Conservation (phyloP, 1,140 invertebrate species). For the Adoxophyes honmai region DNA sequence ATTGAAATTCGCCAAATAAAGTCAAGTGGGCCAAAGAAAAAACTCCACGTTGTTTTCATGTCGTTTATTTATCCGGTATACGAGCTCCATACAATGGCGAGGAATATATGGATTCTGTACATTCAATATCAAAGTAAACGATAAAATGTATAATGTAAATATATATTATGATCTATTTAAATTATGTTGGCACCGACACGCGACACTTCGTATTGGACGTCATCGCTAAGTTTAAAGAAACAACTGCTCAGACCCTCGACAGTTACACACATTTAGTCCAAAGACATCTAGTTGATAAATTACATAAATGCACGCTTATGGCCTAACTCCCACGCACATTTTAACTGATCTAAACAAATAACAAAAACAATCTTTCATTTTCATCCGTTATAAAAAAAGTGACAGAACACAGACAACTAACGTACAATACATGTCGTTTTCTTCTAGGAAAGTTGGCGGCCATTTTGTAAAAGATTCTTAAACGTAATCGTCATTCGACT, state of each 20-base stretch:
- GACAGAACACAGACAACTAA: too few species aligned
- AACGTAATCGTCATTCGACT: too few species aligned
- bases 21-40: conserved; percentile 24
- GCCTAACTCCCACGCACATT: too few species aligned
- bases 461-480: too few species aligned
- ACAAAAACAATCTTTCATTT: too few species aligned
- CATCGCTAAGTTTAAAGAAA: conserved; percentile 21
- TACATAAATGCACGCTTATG: too few species aligned
- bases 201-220: conserved; percentile 51
- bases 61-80: conserved; percentile 63
- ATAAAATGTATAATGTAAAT: conserved; percentile 71
- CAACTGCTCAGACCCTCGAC: not conserved
- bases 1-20: conserved; percentile 19
- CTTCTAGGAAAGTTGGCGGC: too few species aligned
- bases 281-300: too few species aligned
- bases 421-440: too few species aligned
- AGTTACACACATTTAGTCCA: too few species aligned
- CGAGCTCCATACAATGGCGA: conserved; percentile 59
- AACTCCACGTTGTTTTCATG: conserved; percentile 37
- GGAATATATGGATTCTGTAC: conserved; percentile 63
- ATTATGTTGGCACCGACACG: conserved; percentile 57
- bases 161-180: conserved; percentile 60
- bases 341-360: too few species aligned
- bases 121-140: conserved; percentile 68
- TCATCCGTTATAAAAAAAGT: too few species aligned